Evolutionary conservation across 2,888 invertebrate species (phyloP).

Genomic region (Lutraria lutraria): DNA sequence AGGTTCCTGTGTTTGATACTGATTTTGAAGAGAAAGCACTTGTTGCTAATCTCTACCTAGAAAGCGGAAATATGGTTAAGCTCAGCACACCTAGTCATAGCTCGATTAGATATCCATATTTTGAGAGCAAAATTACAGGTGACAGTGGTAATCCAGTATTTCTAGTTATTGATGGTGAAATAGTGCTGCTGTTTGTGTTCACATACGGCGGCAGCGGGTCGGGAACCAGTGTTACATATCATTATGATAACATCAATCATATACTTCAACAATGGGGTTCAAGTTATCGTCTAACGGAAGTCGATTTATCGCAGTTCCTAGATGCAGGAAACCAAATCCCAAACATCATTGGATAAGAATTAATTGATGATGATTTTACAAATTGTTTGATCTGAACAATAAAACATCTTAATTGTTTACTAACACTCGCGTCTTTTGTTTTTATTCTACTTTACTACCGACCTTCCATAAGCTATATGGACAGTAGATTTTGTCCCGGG

Average conservation of each 20-base stretch:
- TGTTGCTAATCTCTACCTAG: constrained; percentile 69
- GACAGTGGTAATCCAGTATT: constrained; percentile 80
- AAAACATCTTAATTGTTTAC: no score
- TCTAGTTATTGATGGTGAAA: constrained; percentile 74
- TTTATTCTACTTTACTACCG: no score
- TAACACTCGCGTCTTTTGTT: no score
- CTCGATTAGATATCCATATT: constrained; percentile 66
- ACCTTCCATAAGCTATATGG: no score
- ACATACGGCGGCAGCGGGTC: constrained; percentile 77
- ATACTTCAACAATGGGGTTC: constrained; percentile 72
- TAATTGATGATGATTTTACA: no score
- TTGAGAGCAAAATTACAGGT: constrained; percentile 74
- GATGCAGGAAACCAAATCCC: constrained; percentile 41
- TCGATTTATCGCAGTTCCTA: constrained; percentile 64
- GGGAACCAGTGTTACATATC: constrained; percentile 73
- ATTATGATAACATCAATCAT: constrained; percentile 73
- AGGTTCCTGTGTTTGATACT: constrained; percentile 72
- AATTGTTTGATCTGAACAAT: no score
- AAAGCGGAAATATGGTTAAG: constrained; percentile 62
- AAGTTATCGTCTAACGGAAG: constrained; percentile 71
- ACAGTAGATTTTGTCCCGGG: no score
- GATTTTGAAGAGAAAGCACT: constrained; percentile 79
- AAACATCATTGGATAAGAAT: constrained; percentile 47
- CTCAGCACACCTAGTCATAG: constrained; percentile 51
- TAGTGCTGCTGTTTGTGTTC: constrained; percentile 76